Percentiles rank a stretch among this genome's conserved stretches.
phyloP scores from a whole-genome alignment of 2,888 invertebrate species.

The Dexiosoma caninum region DNA sequence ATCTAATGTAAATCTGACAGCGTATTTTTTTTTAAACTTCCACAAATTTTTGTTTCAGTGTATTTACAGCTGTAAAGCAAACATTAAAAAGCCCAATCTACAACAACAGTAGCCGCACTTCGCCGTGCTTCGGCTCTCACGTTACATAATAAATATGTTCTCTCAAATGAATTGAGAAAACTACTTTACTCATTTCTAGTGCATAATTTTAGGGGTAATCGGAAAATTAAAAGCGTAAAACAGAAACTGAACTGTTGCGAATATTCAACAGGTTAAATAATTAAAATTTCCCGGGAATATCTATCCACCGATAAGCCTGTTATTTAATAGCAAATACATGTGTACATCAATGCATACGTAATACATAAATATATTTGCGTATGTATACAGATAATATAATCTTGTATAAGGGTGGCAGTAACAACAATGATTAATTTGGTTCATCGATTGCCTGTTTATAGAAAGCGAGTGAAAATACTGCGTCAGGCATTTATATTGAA shows the following conservation, averaged over 20 bases:
- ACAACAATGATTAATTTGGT: no score
- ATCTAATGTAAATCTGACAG: no score
- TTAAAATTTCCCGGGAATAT: conserved; percentile 12
- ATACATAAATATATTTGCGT: no score
- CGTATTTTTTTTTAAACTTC: no score
- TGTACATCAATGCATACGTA: no score
- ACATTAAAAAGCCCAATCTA: not conserved
- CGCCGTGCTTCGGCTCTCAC: not conserved
- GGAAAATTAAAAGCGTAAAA: not conserved
- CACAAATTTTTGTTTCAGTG: not conserved
- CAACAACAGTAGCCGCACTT: not conserved
- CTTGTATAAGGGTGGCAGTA: no score
- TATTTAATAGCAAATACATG: no score
- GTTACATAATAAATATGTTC: not conserved
- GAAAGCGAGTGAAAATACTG: no score
- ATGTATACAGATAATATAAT: no score
- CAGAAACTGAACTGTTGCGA: conserved; percentile 6
- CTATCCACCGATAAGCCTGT: no score
- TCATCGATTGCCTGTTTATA: no score
- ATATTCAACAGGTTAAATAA: conserved; percentile 71
- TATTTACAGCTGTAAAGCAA: not conserved
- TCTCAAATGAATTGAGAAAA: not conserved
- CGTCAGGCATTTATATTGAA: no score
- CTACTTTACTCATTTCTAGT: conserved; percentile 49
- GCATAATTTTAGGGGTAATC: conserved; percentile 67